A percentile compares a stretch with the other conserved stretches of the same genome.
Conservation (phyloP, 2,113 vertebrate species). For the Pygoscelis adeliae region DNA sequence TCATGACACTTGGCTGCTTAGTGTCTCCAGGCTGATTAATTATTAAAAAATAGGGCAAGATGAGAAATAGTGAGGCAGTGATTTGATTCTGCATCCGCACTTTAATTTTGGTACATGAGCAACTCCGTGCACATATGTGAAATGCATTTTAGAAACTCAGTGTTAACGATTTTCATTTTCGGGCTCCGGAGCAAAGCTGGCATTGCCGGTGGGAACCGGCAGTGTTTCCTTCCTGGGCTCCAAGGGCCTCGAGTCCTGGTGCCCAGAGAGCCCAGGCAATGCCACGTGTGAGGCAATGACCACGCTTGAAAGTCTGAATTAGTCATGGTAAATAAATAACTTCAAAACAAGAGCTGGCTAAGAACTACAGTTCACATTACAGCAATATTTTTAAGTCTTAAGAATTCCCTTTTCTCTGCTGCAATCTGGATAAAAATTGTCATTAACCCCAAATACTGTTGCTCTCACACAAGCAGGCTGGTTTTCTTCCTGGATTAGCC, state of each 20-base stretch:
- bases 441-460: neutral
- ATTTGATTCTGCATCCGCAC: rapidly evolving
- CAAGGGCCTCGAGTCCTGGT: neutral
- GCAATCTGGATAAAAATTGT: neutral
- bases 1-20: neutral
- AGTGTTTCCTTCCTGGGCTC: neutral
- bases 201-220: neutral
- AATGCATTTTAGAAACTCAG: neutral
- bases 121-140: rapidly evolving
- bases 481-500: neutral
- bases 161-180: rapidly evolving
- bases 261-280: neutral
- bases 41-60: neutral
- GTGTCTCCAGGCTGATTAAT: neutral
- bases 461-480: neutral
- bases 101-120: neutral
- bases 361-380: neutral
- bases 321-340: neutral
- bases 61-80: rapidly evolving
- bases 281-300: neutral
- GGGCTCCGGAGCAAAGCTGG: neutral
- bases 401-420: neutral
- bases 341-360: neutral
- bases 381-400: neutral
- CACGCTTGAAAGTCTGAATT: neutral